Evolutionary conservation across 1,140 invertebrate genomes (phyloP), one percentile per base, ranked within the genome.

Genomic region (Hypothenemus hampei): DNA sequence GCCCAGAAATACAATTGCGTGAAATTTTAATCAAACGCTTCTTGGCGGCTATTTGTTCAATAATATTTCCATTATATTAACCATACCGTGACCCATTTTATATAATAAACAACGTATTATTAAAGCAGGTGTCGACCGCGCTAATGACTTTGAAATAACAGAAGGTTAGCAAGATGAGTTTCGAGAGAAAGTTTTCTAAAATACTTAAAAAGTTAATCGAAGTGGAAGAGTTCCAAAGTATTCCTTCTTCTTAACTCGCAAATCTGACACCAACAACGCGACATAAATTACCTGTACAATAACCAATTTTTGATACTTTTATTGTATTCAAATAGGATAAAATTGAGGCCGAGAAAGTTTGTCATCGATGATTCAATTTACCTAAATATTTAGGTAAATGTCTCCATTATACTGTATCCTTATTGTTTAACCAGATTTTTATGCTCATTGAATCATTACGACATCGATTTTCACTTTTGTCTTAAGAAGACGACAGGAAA

Each of bases 291-390:
- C 11, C 11, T 4, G 11, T 21, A 47, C 45, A 47, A 47, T 47
- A 15, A 6, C 31, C 45, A 47, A 47, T 47, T n/a, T n/a, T n/a
- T n/a, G n/a, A 41, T 41, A 52, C 43, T 52, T 52, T 43, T 23
- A 52, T 52, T 52, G 37, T 21, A 15, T 52, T 23, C 49, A 52
- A 52, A 52, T 43, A 52, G 39, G 37, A 52, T 31, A 43, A 39
- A 48, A 48, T 22, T 19, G 20, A 6, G n/a, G 11, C 11, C 20
- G 35, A 52, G 49, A 52, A 52, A 52, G 49, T 52, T 43, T 52
- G 15, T n/a, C n/a, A n/a, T n/a, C n/a, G 49, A 41, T 43, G 49
- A 52, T 15, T 52, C 26, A 52, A 52, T 52, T 52, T 20, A n/a
- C n/a, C n/a, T n/a, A 41, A 52, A 43, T 52, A 43, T 52, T 52